phyloP scores from a whole-genome alignment of 53 echinoderm and acorn worm genomes.

The Actinopyga echinites region DNA sequence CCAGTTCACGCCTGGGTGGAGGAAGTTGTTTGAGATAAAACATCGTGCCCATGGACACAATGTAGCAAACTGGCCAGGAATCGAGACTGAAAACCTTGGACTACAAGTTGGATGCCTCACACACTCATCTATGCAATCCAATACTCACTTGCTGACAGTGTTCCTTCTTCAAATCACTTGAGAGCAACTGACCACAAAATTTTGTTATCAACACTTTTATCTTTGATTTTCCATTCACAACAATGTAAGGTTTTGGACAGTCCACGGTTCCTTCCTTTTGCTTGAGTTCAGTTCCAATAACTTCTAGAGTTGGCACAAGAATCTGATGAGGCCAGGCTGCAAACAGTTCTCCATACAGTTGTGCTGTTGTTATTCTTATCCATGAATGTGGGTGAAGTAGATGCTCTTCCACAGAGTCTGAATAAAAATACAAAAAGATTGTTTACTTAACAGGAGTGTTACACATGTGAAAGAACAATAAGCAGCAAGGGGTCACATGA shows the following conservation, averaged over 20 bases:
- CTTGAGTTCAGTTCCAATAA: background rate
- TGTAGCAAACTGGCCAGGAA: too few relatives aligned
- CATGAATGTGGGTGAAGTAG: conserved; percentile 88
- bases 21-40: too few relatives aligned
- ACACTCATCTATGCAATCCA: too few relatives aligned
- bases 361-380: conserved; percentile 78
- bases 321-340: conserved; percentile 72
- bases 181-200: conserved; percentile 84
- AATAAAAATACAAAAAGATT: background rate
- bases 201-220: conserved; percentile 54
- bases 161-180: conserved; percentile 65
- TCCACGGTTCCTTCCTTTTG: background rate
- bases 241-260: background rate
- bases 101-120: too few relatives aligned
- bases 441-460: background rate
- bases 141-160: conserved; percentile 73
- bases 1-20: too few relatives aligned
- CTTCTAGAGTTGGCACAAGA: conserved; percentile 31
- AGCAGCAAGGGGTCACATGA: too few relatives aligned
- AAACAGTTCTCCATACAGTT: conserved; percentile 89
- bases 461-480: too few relatives aligned
- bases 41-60: too few relatives aligned
- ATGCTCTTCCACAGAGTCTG: conserved; percentile 80
- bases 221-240: conserved; percentile 15
- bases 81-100: too few relatives aligned